Evolutionary conservation across 1,140 invertebrate genomes (phyloP).

Genomic region (Pseudomyrmex flavicornis): DNA sequence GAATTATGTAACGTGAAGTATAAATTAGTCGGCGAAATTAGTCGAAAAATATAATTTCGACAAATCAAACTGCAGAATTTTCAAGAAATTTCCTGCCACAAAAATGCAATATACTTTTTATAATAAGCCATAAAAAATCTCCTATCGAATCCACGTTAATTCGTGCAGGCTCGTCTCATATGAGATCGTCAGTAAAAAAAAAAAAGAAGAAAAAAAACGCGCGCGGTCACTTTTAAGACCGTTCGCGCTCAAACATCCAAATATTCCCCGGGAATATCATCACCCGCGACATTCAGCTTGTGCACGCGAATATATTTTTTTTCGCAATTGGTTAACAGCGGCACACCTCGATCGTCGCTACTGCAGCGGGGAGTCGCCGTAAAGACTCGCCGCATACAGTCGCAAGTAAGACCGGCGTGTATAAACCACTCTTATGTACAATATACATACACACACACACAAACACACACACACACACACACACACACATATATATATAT

Average conservation of each 20-base stretch:
- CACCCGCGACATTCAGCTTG: conserved; percentile 16
- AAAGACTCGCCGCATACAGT: conserved; percentile 81
- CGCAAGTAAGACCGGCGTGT: conserved; percentile 76
- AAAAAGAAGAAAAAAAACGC: not conserved
- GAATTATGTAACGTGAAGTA: not conserved
- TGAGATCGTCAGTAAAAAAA: no score
- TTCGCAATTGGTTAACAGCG: conserved; percentile 41
- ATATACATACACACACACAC: conserved; percentile 40
- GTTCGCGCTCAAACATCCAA: not conserved
- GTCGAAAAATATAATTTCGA: not conserved
- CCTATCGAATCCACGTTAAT: no score
- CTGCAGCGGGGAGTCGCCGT: conserved; percentile 79
- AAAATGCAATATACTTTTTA: not conserved
- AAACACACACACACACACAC: conserved; percentile 70
- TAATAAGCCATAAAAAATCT: no score
- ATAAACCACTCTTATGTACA: conserved; percentile 68
- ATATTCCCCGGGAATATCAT: conserved; percentile 27
- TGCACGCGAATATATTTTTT: conserved; percentile 31
- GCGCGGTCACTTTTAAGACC: not conserved
- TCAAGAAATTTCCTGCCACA: not conserved
- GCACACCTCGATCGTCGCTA: conserved; percentile 48
- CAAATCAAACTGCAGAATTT: no score
- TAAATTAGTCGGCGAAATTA: not conserved
- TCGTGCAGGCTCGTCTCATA: no score
- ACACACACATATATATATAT: conserved; percentile 31